Evolutionary conservation across 2,888 invertebrate genomes (phyloP).

Genomic region (Trilocha varians): DNA sequence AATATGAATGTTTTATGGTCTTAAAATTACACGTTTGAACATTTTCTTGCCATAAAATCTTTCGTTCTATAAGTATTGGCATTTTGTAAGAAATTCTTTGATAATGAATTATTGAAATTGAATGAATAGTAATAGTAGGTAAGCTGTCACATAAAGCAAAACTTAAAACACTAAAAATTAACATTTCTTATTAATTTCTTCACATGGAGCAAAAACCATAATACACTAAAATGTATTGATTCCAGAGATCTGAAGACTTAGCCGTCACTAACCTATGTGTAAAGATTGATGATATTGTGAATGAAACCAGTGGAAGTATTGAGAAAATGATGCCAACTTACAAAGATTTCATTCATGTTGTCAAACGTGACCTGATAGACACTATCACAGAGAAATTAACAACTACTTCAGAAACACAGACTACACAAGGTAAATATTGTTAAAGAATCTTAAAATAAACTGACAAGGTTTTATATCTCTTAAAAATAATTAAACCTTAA

Average conservation of each 20-base stretch:
- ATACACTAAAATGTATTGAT: too few species aligned
- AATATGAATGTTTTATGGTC: constrained; percentile 17
- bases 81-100: too few species aligned
- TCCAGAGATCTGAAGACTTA: constrained; percentile 70
- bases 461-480: background rate
- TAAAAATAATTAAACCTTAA: too few species aligned
- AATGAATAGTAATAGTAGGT: too few species aligned
- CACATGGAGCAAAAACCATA: too few species aligned
- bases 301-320: constrained; percentile 70
- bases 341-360: constrained; percentile 72
- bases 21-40: background rate
- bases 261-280: constrained; percentile 76
- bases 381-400: constrained; percentile 65
- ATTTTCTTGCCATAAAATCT: too few species aligned
- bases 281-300: constrained; percentile 72
- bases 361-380: constrained; percentile 79
- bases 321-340: constrained; percentile 77
- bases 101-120: too few species aligned
- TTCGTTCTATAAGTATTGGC: too few species aligned
- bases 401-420: constrained; percentile 63
- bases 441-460: background rate
- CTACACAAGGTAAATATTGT: constrained; percentile 34
- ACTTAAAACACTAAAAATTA: background rate
- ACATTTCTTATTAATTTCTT: background rate
- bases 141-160: background rate